These are phyloP conservation scores for Monopterus albus DNA, from an alignment of 2,113 vertebrate genomes.

Conservation along the genomic window DNA sequence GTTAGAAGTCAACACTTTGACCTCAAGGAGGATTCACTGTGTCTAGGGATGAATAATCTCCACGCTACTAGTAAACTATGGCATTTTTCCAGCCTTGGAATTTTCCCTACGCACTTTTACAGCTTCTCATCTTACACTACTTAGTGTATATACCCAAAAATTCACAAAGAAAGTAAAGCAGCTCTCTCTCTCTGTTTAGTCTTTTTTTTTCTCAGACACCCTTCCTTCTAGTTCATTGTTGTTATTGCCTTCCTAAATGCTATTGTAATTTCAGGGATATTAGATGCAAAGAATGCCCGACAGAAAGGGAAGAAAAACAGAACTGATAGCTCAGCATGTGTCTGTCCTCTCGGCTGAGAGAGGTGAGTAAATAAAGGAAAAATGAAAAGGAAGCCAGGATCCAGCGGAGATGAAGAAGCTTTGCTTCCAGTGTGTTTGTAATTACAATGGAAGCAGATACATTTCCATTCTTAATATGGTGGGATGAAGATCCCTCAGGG, in stretches of 20 bases:
- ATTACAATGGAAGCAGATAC: constrained; percentile 78
- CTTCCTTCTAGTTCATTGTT: constrained; percentile 21
- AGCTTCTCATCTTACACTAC: constrained; percentile 29
- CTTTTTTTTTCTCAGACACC: constrained; percentile 15
- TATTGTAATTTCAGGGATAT: constrained; percentile 65
- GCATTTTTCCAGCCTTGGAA: constrained; percentile 19
- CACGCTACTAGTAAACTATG: constrained; percentile 42
- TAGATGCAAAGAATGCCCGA: constrained; percentile 60
- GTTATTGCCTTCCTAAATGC: constrained; percentile 59
- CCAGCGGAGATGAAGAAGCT: constrained; percentile 76
- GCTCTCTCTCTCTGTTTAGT: too few species aligned
- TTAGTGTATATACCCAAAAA: constrained; percentile 1
- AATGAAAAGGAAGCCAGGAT: constrained; percentile 64
- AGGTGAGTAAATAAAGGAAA: constrained; percentile 70
- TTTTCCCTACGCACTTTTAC: constrained; percentile 26
- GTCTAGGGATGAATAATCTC: constrained; percentile 44
- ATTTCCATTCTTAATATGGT: constrained; percentile 76
- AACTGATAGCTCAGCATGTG: constrained; percentile 70
- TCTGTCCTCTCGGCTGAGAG: constrained; percentile 64
- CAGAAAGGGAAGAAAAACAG: constrained; percentile 64
- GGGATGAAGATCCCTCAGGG: constrained; percentile 60
- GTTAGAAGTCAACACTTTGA: constrained; percentile 31
- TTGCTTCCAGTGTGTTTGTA: constrained; percentile 76
- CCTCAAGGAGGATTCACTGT: constrained; percentile 27
- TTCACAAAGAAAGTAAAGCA: constrained; percentile 10